These are phyloP conservation scores for Erythrocercus mccallii DNA, from an alignment of 2,113 vertebrate genomes.

Conservation along the genomic window DNA sequence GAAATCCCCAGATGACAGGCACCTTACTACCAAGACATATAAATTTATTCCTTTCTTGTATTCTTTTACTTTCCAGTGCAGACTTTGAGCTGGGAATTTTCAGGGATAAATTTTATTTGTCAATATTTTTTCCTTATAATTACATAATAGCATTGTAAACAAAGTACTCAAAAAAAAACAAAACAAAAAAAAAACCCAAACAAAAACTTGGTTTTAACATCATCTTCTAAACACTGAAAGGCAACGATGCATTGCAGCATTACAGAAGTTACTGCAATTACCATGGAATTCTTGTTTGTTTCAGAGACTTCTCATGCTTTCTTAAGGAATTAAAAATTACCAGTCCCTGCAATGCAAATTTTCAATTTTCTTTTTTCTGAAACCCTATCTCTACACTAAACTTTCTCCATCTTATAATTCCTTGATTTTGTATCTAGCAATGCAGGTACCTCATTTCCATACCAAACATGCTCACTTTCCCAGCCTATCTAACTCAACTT, in stretches of 20 bases:
- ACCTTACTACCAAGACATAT: background rate
- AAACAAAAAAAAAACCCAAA: background rate
- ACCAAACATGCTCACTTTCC: background rate
- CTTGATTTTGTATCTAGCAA: background rate
- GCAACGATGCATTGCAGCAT: background rate
- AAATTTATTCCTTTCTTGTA: background rate
- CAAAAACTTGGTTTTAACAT: background rate
- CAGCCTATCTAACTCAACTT: background rate
- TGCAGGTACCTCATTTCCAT: background rate
- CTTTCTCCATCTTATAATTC: background rate
- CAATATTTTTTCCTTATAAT: background rate
- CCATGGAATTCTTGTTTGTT: background rate
- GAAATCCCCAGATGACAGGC: background rate
- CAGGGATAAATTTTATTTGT: background rate
- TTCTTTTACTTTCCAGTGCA: background rate
- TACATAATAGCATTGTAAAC: background rate
- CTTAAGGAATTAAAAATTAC: background rate
- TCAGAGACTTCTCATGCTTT: background rate
- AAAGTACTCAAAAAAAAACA: background rate
- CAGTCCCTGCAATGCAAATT: background rate
- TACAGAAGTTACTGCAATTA: background rate
- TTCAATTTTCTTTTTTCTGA: background rate
- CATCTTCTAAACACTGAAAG: background rate
- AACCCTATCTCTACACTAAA: background rate
- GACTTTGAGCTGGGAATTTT: background rate